Percentiles rank a stretch among this genome's conserved stretches.
These are phyloP conservation scores for Dilophus febrilis DNA, from an alignment of 2,888 invertebrate genomes.

Conservation along the genomic window DNA sequence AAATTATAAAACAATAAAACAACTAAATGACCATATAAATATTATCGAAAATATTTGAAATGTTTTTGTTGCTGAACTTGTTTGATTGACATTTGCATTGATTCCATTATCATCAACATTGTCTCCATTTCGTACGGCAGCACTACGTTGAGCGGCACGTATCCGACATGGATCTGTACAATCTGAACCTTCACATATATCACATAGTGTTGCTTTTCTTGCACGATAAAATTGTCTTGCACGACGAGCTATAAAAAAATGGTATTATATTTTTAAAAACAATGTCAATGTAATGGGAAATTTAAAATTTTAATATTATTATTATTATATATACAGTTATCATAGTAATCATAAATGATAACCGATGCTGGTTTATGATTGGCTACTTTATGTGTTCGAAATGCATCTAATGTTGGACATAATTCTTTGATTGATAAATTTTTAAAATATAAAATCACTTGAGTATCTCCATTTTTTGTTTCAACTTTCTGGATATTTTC, in stretches of 20 bases:
- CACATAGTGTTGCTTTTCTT: conserved; percentile 51
- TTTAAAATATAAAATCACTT: conserved; percentile 56
- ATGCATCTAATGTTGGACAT: conserved; percentile 72
- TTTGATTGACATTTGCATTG: too few relatives aligned
- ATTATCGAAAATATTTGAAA: too few relatives aligned
- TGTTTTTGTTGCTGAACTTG: too few relatives aligned
- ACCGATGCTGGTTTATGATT: conserved; percentile 75
- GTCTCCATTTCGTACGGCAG: not conserved
- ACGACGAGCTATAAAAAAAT: conserved; percentile 20
- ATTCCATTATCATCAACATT: too few relatives aligned
- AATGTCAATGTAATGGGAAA: conserved; percentile 21
- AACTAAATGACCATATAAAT: too few relatives aligned
- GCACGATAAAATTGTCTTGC: conserved; percentile 61
- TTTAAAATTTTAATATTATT: conserved; percentile 5
- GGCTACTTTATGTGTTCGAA: conserved; percentile 67
- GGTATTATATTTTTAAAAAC: not conserved
- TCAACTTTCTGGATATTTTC: conserved; percentile 41
- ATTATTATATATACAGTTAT: conserved; percentile 51
- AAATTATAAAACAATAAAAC: too few relatives aligned
- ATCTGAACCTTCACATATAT: conserved; percentile 58
- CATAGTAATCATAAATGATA: conserved; percentile 78
- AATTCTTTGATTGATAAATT: conserved; percentile 43
- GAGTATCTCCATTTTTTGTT: conserved; percentile 43
- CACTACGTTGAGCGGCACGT: conserved; percentile 2
- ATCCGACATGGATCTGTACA: conserved; percentile 21